Conservation (phyloP, 2,797 vertebrate species). For the Sibirionetta formosa region DNA sequence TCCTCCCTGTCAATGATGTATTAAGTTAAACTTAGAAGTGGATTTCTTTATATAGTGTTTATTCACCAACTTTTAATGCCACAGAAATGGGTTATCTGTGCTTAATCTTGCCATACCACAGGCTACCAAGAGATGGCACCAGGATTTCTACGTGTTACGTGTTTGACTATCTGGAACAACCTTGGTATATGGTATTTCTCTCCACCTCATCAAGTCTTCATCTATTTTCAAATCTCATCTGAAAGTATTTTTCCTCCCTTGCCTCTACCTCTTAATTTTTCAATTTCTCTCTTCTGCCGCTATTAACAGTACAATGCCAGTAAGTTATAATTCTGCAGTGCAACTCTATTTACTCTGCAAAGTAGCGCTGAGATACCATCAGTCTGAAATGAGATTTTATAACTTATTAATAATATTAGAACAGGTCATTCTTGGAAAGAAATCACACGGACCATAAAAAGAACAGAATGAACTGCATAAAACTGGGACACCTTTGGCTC, state of each 20-base stretch:
- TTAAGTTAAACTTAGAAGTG: not conserved
- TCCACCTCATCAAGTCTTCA: constrained; percentile 41
- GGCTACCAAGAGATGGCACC: constrained; percentile 72
- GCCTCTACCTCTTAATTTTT: constrained; percentile 56
- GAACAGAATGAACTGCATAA: constrained; percentile 21
- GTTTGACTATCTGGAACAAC: not conserved
- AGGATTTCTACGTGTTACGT: not conserved
- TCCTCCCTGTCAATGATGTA: not conserved
- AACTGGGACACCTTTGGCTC: constrained; percentile 41
- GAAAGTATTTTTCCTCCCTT: constrained; percentile 34
- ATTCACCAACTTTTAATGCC: not conserved
- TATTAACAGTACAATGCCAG: constrained; percentile 22
- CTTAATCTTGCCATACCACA: not conserved
- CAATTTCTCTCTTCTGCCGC: constrained; percentile 38
- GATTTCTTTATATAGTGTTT: not conserved
- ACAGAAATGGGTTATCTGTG: accelerated
- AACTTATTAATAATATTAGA: constrained; percentile 58
- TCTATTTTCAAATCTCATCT: constrained; percentile 56
- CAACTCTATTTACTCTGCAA: constrained; percentile 65
- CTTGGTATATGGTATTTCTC: not conserved
- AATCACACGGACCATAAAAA: constrained; percentile 17
- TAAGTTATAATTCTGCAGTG: constrained; percentile 41
- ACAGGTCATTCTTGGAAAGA: constrained; percentile 68
- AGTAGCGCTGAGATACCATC: constrained; percentile 41
- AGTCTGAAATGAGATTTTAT: constrained; percentile 69